Base-by-base conservation (phyloP, 2,888 invertebrate species). In the Drosophila mulleri region DNA sequence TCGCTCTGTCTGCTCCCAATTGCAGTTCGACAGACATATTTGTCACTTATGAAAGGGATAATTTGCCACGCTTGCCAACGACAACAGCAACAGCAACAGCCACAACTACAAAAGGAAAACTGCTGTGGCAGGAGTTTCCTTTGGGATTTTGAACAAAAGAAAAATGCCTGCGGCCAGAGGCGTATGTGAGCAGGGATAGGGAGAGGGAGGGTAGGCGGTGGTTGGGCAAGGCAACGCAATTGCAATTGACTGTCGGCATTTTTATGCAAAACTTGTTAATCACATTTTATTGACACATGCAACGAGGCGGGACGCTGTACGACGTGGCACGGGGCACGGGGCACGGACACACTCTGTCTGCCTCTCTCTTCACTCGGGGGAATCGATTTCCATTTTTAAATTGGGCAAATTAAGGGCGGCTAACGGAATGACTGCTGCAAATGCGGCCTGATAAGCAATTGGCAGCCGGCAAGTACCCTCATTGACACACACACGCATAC, bases 21-120 rank as follows among this genome's bases (percentile, higher is more conserved):
- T 72, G 68, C 77, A 70, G 65, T 47, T 35, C 32, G 54, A 20
- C 79, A 70, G 66, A 75, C 78, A 73, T 83, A 84, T 88, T 85
- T 88, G 88, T 88, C 88, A 88, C 86, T 85, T 85, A 88, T 86
- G 88, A 85, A 83, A 88, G 82, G 86, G 86, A 88, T 88, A 83
- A 85, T 85, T 85, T 78, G 88, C 73, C 70, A 85, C 82, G 85
- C 86, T 88, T 78, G 65, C 71, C 74, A 65, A 60, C 59, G 75
- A 69, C 70, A 68, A 48, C 65, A 65, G 35, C 53, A 59, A 61
- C 39, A 62, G 32, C 32, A 32, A 63, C 37, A 62, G 32, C 32
- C 11, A 63, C 37, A 62, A 56, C 37, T 14, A 39, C 16, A 12
- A 12, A 50, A 14, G 32, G 32, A 18, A 50, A 26, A 32, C 0